phyloP scores from a whole-genome alignment of 2,113 vertebrate species.

The Pterophyllum scalare region DNA sequence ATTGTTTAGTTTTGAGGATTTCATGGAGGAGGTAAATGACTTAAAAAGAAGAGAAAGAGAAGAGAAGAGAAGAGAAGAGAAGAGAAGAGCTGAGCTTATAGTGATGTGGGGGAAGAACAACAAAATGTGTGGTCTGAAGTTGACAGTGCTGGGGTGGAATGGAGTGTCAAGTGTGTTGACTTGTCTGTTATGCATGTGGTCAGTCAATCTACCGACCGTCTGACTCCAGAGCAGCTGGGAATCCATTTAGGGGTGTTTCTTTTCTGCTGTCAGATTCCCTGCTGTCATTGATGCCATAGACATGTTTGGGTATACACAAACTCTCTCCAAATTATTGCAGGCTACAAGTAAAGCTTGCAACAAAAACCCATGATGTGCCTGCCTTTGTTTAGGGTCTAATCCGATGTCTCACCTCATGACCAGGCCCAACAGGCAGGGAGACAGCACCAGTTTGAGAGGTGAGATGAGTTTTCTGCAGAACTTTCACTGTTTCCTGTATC shows the following conservation, averaged over 20 bases:
- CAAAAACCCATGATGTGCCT: not conserved
- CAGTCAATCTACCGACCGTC: slow-evolving; percentile 52
- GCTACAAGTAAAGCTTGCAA: not conserved
- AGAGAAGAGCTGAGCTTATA: too few species aligned
- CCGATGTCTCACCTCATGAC: slow-evolving; percentile 69
- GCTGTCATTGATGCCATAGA: slow-evolving; percentile 59
- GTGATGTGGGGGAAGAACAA: not conserved
- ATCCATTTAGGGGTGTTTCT: slow-evolving; percentile 73
- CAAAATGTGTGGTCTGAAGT: not conserved
- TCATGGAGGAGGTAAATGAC: not conserved
- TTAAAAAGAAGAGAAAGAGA: too few species aligned
- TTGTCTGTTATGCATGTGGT: slow-evolving; percentile 6
- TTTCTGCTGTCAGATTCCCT: slow-evolving; percentile 69
- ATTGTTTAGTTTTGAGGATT: slow-evolving; percentile 1
- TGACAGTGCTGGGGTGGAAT: not conserved
- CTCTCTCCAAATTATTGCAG: not conserved
- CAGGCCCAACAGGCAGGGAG: slow-evolving; percentile 70
- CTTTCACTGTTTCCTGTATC: not conserved
- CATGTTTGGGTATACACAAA: slow-evolving; percentile 18
- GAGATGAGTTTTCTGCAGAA: not conserved
- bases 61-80: too few species aligned
- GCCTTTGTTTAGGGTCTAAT: slow-evolving; percentile 59
- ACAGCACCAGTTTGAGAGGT: slow-evolving; percentile 77
- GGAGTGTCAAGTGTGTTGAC: slow-evolving; percentile 39
- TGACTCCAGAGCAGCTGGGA: slow-evolving; percentile 80